Evolutionary conservation across 2,797 vertebrate genomes (phyloP).

Genomic region (Hyperoplus lanceolatus): DNA sequence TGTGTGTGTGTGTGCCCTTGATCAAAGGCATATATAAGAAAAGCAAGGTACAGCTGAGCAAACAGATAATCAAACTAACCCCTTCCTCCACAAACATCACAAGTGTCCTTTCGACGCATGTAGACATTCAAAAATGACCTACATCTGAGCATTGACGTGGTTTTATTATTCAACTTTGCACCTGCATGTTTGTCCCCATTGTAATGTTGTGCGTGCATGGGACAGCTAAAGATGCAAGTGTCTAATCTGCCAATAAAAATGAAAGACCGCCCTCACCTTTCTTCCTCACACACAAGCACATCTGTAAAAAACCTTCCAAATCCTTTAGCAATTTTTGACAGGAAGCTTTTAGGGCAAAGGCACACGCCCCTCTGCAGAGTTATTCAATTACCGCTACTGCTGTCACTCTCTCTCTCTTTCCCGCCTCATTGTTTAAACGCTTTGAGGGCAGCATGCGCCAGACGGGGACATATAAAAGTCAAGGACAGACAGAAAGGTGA

Average conservation of each 20-base stretch:
- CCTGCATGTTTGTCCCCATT: slow-evolving; percentile 5
- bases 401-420: slow-evolving; percentile 17
- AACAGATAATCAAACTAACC: slow-evolving; percentile 67
- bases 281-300: slow-evolving; percentile 4
- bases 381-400: slow-evolving; percentile 23
- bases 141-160: slow-evolving; percentile 15
- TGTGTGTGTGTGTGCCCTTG: slow-evolving; percentile 34
- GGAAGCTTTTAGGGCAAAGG: slow-evolving; percentile 33
- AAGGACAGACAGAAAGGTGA: slow-evolving; percentile 12
- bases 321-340: slow-evolving; percentile 16
- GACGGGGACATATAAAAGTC: not conserved
- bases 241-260: slow-evolving; percentile 7
- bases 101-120: slow-evolving; percentile 15
- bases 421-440: slow-evolving; percentile 6
- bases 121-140: slow-evolving; percentile 1
- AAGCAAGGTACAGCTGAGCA: slow-evolving; percentile 64
- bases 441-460: not conserved
- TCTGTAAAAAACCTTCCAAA: slow-evolving; percentile 11
- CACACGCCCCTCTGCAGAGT: slow-evolving; percentile 57
- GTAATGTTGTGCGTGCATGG: not conserved
- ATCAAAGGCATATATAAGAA: slow-evolving; percentile 62
- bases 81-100: slow-evolving; percentile 36
- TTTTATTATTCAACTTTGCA: slow-evolving; percentile 50
- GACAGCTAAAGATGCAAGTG: not conserved
- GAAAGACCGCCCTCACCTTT: not conserved